Conservation (phyloP, 2,888 invertebrate genomes). For the Resseliella maxima region DNA sequence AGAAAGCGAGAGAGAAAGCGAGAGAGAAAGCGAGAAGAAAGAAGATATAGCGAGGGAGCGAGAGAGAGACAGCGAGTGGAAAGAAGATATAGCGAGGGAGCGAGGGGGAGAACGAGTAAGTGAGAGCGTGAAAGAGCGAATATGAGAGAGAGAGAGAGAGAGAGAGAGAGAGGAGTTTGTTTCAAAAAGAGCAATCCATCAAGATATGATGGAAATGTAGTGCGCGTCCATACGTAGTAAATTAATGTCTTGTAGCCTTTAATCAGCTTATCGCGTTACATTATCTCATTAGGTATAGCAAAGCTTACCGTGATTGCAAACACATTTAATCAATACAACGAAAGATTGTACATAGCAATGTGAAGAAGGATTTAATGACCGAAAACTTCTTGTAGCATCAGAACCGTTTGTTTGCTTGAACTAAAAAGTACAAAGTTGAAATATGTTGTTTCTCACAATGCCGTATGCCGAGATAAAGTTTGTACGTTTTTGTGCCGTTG, state of each 20-base stretch:
- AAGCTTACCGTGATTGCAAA: constrained; percentile 45
- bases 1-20: neutral
- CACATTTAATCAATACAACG: constrained; percentile 32
- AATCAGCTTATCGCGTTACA: constrained; percentile 53
- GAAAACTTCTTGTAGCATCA: too few relatives aligned
- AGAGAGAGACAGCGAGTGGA: too few relatives aligned
- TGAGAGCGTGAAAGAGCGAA: too few relatives aligned
- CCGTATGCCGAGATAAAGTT: neutral
- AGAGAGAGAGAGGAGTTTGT: neutral
- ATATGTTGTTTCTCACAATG: neutral
- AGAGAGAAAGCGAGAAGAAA: neutral
- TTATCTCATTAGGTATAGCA: constrained; percentile 34
- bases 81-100: neutral
- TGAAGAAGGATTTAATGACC: neutral
- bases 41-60: too few relatives aligned
- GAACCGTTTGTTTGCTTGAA: neutral
- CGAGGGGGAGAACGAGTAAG: too few relatives aligned
- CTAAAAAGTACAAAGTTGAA: too few relatives aligned
- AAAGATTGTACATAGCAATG: neutral
- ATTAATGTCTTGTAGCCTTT: constrained; percentile 18
- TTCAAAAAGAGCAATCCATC: neutral
- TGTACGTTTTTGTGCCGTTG: too few relatives aligned
- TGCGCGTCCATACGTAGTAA: neutral
- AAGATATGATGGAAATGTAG: neutral
- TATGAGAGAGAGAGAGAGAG: neutral